phyloP scores from a whole-genome alignment of 2,888 invertebrate species.

The Dioctria rufipes region DNA sequence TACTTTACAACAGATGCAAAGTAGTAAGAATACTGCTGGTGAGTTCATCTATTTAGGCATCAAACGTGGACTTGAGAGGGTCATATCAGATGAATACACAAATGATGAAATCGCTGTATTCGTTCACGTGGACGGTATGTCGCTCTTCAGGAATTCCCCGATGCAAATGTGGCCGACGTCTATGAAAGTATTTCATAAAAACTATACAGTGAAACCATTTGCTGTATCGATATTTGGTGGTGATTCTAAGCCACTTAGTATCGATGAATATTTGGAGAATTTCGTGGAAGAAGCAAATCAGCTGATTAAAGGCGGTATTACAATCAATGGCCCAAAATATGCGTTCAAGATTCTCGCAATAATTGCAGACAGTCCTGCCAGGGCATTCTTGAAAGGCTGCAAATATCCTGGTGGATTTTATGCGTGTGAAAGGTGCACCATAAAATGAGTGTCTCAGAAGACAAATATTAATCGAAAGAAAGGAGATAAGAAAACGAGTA shows the following conservation, averaged over 20 bases:
- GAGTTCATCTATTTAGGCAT: background rate
- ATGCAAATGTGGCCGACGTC: constrained; percentile 6
- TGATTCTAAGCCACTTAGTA: background rate
- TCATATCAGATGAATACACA: background rate
- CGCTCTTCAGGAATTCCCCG: constrained; percentile 1
- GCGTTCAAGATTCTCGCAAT: background rate
- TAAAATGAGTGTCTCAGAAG: background rate
- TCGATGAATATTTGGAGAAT: background rate
- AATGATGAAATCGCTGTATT: background rate
- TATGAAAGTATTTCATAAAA: constrained; percentile 23
- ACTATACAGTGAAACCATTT: constrained; percentile 10
- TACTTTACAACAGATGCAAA: background rate
- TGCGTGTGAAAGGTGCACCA: constrained; percentile 8
- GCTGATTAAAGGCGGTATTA: background rate
- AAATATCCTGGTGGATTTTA: background rate
- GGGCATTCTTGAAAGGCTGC: too few relatives aligned
- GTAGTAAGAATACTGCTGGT: background rate
- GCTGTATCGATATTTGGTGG: background rate
- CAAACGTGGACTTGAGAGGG: background rate
- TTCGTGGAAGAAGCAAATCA: background rate
- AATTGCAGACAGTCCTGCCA: background rate
- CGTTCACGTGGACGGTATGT: constrained; percentile 4
- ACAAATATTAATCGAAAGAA: background rate
- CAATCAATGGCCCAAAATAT: background rate
- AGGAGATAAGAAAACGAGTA: background rate